Conservation (phyloP, 2,113 vertebrate species). For the Cephalopholis sonnerati region DNA sequence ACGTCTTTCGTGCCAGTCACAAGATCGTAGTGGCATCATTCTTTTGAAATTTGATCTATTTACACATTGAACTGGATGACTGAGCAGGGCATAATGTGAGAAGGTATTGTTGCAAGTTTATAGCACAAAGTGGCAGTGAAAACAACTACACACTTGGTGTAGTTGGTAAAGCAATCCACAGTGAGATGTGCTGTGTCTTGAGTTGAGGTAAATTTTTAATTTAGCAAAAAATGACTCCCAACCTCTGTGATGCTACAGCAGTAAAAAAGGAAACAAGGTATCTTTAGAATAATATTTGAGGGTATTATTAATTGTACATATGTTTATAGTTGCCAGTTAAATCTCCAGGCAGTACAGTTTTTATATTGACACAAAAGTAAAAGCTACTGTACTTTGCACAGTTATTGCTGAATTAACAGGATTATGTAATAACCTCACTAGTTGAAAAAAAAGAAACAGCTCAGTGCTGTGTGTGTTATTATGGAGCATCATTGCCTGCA, state of each 20-base stretch:
- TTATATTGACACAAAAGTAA: neutral
- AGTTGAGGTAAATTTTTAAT: neutral
- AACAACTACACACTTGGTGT: neutral
- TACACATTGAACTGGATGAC: neutral
- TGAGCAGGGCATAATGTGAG: neutral
- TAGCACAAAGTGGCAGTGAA: neutral
- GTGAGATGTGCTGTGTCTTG: neutral
- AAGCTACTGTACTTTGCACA: neutral
- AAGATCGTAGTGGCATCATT: neutral
- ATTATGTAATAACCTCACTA: neutral
- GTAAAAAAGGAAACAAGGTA: neutral
- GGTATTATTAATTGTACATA: neutral
- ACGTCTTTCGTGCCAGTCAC: neutral
- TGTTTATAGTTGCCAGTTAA: neutral
- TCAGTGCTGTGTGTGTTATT: neutral
- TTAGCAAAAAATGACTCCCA: neutral
- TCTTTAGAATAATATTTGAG: neutral
- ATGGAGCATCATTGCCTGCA: neutral
- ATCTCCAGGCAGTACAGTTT: neutral
- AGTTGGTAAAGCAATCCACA: neutral
- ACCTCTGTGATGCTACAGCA: neutral
- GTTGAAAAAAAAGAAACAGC: neutral
- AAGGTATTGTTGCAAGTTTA: neutral
- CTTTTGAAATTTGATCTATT: slow-evolving; percentile 14
- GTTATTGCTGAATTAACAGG: neutral